A percentile compares a stretch with the other conserved stretches of the same genome.
Conservation (phyloP, 2,888 invertebrate species). For the Andricus quercusramuli region DNA sequence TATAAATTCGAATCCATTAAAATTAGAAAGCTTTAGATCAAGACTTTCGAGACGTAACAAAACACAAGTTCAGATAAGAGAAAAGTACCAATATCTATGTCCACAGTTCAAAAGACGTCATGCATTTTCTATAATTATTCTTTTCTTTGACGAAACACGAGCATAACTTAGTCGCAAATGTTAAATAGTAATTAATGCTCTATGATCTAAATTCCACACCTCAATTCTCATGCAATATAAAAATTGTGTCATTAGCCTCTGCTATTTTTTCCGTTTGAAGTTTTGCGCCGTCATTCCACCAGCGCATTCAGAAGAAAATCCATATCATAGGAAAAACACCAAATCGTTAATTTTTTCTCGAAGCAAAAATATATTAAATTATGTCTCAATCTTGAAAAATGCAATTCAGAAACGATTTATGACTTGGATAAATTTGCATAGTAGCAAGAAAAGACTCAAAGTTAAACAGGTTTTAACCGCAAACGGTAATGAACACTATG, state of each 20-base stretch:
- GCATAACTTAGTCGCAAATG: not conserved
- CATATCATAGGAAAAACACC: too few relatives aligned
- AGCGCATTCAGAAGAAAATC: too few relatives aligned
- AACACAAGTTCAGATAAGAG: not conserved
- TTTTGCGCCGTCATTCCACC: not conserved
- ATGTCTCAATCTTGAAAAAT: not conserved
- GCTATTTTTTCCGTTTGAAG: not conserved
- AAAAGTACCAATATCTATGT: not conserved
- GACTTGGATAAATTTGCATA: not conserved
- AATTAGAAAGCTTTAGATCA: not conserved
- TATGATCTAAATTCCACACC: not conserved
- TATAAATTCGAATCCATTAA: not conserved
- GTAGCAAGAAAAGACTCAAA: not conserved
- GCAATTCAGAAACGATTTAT: conserved; percentile 1
- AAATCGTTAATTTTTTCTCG: too few relatives aligned
- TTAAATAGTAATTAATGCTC: conserved; percentile 9
- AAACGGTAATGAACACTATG: not conserved
- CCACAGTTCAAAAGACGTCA: not conserved
- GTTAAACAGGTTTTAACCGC: not conserved
- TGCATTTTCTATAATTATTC: too few relatives aligned
- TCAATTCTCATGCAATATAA: not conserved
- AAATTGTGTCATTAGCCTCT: not conserved
- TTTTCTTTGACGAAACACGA: too few relatives aligned
- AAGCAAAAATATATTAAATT: not conserved
- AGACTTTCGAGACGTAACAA: not conserved